Percentiles rank a stretch among this genome's conserved stretches.
Conservation (phyloP, 2,888 invertebrate genomes). For the Drosophila nr. perissopoda region DNA sequence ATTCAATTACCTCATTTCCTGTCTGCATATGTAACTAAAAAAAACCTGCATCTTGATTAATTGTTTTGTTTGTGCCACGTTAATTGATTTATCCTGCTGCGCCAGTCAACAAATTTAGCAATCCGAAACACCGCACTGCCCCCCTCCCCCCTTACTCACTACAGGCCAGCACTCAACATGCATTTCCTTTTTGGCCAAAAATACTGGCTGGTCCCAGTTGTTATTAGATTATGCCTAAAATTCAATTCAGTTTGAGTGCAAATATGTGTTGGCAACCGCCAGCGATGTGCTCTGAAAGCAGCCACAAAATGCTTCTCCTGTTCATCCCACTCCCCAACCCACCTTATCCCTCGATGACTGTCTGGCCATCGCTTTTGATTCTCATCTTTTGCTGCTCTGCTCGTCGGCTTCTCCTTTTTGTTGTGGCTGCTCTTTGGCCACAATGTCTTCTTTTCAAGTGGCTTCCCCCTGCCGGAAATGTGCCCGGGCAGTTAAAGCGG, state of each 20-base stretch:
- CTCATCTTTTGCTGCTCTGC: background rate
- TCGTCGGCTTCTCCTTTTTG: background rate
- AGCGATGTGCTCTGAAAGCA: constrained; percentile 38
- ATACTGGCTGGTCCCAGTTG: constrained; percentile 43
- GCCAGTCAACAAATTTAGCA: constrained; percentile 44
- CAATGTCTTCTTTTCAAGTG: constrained; percentile 45
- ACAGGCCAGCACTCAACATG: constrained; percentile 14
- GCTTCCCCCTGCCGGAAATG: constrained; percentile 35
- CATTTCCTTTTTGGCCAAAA: constrained; percentile 44
- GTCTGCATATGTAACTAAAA: constrained; percentile 52
- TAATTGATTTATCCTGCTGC: constrained; percentile 74
- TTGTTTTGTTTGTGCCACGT: constrained; percentile 71
- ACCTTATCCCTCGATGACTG: background rate
- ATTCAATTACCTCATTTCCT: constrained; percentile 71
- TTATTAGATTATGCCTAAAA: constrained; percentile 72
- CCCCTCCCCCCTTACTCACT: background rate
- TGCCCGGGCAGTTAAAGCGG: constrained; percentile 17
- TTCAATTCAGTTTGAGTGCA: constrained; percentile 78
- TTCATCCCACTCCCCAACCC: background rate
- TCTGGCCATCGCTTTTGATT: constrained; percentile 52
- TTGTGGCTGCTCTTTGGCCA: constrained; percentile 25
- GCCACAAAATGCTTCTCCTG: constrained; percentile 26
- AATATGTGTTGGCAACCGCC: constrained; percentile 59
- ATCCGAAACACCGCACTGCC: constrained; percentile 1
- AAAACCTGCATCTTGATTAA: constrained; percentile 68